Base-by-base conservation (phyloP, 2,888 invertebrate species). In the Hirtodrosophila histrioides region DNA sequence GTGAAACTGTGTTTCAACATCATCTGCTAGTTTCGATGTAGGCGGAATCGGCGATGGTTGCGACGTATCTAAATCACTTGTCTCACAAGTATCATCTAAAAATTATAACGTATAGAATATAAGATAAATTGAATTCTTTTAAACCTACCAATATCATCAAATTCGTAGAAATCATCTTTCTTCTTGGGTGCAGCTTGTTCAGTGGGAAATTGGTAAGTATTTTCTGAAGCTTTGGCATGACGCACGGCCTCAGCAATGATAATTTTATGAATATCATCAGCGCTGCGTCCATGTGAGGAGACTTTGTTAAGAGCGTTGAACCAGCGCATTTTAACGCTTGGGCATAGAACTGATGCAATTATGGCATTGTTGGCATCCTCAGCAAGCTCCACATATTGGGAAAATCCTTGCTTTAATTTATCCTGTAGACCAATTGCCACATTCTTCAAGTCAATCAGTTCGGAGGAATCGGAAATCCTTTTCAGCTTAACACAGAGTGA, bases 111-210 rank as follows among this genome's bases (percentile, higher is more conserved):
- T 5, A 27, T 27, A 5, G 17, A 3, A 27, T 27, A 3, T 27
- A 1, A n/a, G n/a, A 27, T 29, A 17, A 1, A 5, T 24, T 31
- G 2, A 1, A 5, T 8, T 31, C 24, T 6, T 1, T 0, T 23
- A 1, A 4, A 11, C 35, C 11, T 40, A 73, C 73, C 78, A 31
- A 67, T 33, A 12, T 73, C 78, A 33, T 67, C 78, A 12, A 73
- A 73, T 40, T 78, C 73, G 23, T 78, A 78, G 39, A 73, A 73
- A 54, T 73, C 74, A 35, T 73, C 56, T n/a, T 51, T 69, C 7
- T 29, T 36, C 8, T 53, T 60, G 3, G 33, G 31, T 2, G 37
- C n/a, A 9, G 27, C 23, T 3, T 43, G 8, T n/a, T 58, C 40
- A 12, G 17, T n/a, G 0, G n/a, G 17, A 24, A 17, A 10, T n/a